Conservation (phyloP, 2,888 invertebrate species). For the Notodonta dromedarius region DNA sequence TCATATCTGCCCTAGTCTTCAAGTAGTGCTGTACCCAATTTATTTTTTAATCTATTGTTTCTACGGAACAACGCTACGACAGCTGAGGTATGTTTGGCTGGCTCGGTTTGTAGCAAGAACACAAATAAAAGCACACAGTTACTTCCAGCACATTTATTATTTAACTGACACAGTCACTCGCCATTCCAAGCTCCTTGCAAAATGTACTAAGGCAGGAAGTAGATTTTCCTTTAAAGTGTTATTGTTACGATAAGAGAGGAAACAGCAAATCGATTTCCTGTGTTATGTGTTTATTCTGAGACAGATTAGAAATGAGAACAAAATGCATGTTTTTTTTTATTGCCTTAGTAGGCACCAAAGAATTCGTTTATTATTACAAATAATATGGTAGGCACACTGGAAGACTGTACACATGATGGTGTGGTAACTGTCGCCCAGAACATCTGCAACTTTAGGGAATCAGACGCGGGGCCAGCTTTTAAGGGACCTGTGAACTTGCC, state of each 20-base stretch:
- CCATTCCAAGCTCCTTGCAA: conserved; percentile 62
- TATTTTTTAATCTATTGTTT: conserved; percentile 15
- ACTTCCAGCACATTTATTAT: conserved; percentile 70
- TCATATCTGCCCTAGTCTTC: not conserved
- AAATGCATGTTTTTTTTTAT: not conserved
- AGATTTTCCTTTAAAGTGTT: conserved; percentile 64
- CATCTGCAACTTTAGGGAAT: too few relatives aligned
- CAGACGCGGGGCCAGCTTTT: too few relatives aligned
- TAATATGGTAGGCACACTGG: too few relatives aligned
- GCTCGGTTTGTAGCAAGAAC: conserved; percentile 35
- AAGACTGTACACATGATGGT: too few relatives aligned
- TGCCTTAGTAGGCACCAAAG: too few relatives aligned
- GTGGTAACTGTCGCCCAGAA: too few relatives aligned
- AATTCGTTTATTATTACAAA: too few relatives aligned
- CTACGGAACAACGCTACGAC: conserved; percentile 9
- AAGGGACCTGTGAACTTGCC: too few relatives aligned
- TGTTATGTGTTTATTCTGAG: conserved; percentile 22
- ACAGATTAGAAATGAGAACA: not conserved
- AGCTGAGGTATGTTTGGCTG: conserved; percentile 34
- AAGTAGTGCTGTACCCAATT: not conserved
- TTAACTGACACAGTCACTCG: conserved; percentile 69
- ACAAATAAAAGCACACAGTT: conserved; percentile 58
- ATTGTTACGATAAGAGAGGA: conserved; percentile 54
- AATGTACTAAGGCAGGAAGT: conserved; percentile 53
- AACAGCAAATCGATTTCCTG: conserved; percentile 42